A percentile compares a stretch with the other conserved stretches of the same genome.
These are phyloP conservation scores for Recurvirostra avosetta DNA, from an alignment of 2,113 vertebrate species.

Conservation along the genomic window DNA sequence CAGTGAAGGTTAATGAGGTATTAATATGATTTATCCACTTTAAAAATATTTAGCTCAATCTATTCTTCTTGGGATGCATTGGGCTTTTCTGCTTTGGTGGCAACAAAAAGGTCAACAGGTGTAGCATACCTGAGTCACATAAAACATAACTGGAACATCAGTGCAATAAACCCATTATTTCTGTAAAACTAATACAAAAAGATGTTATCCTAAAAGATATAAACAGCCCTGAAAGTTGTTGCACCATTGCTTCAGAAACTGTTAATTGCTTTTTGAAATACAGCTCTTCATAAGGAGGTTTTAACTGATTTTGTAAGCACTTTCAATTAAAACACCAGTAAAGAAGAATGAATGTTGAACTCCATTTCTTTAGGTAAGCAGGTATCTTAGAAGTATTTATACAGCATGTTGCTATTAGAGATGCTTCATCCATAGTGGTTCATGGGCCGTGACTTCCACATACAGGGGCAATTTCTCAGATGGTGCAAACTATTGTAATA, in stretches of 20 bases:
- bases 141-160: neutral
- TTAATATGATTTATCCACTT: conserved; percentile 48
- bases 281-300: neutral
- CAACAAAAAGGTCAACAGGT: neutral
- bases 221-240: neutral
- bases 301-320: neutral
- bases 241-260: neutral
- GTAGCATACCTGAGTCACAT: neutral
- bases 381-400: neutral
- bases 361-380: neutral
- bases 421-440: neutral
- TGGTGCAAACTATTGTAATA: neutral
- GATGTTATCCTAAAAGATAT: neutral
- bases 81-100: neutral
- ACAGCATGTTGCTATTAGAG: neutral
- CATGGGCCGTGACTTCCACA: neutral
- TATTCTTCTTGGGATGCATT: neutral
- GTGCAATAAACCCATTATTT: neutral
- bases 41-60: neutral
- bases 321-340: neutral
- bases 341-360: neutral
- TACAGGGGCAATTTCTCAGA: neutral
- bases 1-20: conserved; percentile 6
- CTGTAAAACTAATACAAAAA: neutral
- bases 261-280: neutral